Evolutionary conservation across 2,797 vertebrate genomes (phyloP).

Genomic region (Eulemur coronatus): DNA sequence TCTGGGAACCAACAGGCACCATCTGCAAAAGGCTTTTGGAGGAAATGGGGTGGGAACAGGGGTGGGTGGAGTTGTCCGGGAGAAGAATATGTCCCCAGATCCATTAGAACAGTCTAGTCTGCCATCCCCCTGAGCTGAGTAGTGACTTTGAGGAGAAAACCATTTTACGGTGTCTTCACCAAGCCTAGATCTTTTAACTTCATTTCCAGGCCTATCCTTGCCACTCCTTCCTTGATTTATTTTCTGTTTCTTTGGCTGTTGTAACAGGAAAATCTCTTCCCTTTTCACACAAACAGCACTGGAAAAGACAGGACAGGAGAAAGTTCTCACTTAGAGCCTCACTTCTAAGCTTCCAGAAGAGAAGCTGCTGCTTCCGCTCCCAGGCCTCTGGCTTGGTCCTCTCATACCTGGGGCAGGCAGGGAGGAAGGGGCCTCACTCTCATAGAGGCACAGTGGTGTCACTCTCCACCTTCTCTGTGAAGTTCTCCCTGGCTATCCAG

Average conservation of each 20-base stretch:
- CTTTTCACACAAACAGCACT: slow-evolving; percentile 33
- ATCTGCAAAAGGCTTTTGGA: slow-evolving; percentile 81
- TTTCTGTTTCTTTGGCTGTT: slow-evolving; percentile 45
- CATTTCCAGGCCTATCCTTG: slow-evolving; percentile 79
- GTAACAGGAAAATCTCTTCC: slow-evolving; percentile 9
- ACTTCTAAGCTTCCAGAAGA: background rate
- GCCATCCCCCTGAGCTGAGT: background rate
- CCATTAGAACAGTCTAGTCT: background rate
- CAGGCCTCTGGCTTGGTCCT: background rate
- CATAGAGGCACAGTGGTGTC: background rate
- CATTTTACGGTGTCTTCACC: background rate
- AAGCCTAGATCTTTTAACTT: slow-evolving; percentile 57
- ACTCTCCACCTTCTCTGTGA: background rate
- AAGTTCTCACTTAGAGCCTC: background rate
- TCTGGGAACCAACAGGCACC: slow-evolving; percentile 69
- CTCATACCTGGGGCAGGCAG: background rate
- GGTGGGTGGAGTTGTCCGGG: background rate
- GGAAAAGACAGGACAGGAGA: slow-evolving; percentile 22
- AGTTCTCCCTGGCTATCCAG: background rate
- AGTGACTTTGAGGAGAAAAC: slow-evolving; percentile 29
- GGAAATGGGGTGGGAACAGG: slow-evolving; percentile 58
- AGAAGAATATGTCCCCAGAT: slow-evolving; percentile 37
- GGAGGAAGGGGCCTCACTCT: background rate
- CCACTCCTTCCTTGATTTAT: slow-evolving; percentile 73
- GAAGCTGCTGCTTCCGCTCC: background rate